These are phyloP conservation scores for Andrena praecox DNA, from an alignment of 2,888 invertebrate genomes.

Conservation along the genomic window DNA sequence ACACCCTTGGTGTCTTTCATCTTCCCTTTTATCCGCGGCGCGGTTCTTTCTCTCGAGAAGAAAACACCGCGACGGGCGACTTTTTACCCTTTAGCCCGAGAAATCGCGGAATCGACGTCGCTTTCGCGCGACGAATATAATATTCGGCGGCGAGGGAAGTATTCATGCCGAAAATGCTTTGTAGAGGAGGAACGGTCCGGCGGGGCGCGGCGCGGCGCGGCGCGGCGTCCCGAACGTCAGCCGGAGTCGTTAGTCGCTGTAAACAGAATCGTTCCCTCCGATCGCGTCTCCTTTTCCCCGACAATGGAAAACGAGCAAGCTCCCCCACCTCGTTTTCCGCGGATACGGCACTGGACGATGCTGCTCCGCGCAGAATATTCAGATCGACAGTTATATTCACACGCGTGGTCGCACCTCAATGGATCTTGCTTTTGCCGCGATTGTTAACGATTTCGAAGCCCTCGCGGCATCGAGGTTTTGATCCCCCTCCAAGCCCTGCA, in stretches of 20 bases:
- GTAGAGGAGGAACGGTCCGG: not conserved
- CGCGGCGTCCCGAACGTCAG: not conserved
- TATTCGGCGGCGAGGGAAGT: not conserved
- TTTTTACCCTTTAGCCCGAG: constrained; percentile 26
- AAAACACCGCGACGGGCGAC: constrained; percentile 34
- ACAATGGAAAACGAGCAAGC: constrained; percentile 44
- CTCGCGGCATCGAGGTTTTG: constrained; percentile 67
- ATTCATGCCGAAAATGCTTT: not conserved
- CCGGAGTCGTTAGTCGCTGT: constrained; percentile 41
- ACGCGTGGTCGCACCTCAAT: constrained; percentile 81
- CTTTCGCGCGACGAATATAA: not conserved
- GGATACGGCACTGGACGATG: constrained; percentile 45
- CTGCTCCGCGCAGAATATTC: constrained; percentile 54
- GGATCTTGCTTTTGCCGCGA: constrained; percentile 77
- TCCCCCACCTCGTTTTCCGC: constrained; percentile 29
- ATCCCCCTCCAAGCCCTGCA: constrained; percentile 42
- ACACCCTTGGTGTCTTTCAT: constrained; percentile 47
- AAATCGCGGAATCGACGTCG: constrained; percentile 1
- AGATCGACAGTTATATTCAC: constrained; percentile 81
- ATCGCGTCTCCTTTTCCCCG: constrained; percentile 36
- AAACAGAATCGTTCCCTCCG: constrained; percentile 48
- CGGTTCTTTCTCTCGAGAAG: constrained; percentile 16
- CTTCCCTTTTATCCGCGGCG: constrained; percentile 36
- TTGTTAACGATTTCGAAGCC: constrained; percentile 80
- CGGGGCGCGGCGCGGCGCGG: too few species aligned